These are phyloP conservation scores for Hiodon tergisus DNA, from an alignment of 2,113 vertebrate species.

Conservation along the genomic window DNA sequence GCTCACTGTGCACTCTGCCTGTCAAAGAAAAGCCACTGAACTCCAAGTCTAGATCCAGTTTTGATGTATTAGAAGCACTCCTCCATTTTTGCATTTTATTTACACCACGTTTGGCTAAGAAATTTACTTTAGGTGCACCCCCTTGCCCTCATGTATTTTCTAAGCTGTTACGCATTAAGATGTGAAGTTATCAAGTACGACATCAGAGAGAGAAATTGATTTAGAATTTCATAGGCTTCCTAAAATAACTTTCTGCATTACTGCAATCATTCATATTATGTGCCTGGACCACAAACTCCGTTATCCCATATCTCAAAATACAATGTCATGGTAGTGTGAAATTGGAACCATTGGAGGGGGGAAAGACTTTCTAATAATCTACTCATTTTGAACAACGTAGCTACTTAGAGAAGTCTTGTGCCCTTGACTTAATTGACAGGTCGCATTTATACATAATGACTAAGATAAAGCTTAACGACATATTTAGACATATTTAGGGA, in stretches of 20 bases:
- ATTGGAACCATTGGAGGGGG: neutral
- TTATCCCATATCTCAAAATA: conserved; percentile 1
- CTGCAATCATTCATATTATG: neutral
- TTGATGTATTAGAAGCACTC: neutral
- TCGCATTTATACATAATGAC: neutral
- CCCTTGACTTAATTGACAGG: neutral
- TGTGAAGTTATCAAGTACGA: conserved; percentile 4
- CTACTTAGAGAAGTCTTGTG: neutral
- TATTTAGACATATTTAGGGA: too few species aligned
- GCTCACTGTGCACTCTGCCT: neutral
- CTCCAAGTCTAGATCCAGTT: neutral
- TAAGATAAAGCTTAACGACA: too few species aligned
- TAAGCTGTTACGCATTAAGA: neutral
- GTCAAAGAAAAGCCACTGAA: neutral
- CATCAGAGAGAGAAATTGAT: conserved; percentile 8
- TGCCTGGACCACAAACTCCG: neutral
- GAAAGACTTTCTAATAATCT: neutral
- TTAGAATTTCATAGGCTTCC: conserved; percentile 6
- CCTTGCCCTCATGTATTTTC: neutral
- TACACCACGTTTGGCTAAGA: neutral
- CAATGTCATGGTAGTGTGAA: neutral
- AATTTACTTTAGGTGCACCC: neutral
- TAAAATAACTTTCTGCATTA: neutral
- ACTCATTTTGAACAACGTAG: neutral
- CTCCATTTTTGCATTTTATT: neutral